These are phyloP conservation scores for Antennarius striatus DNA, from an alignment of 2,113 vertebrate genomes.

Conservation along the genomic window DNA sequence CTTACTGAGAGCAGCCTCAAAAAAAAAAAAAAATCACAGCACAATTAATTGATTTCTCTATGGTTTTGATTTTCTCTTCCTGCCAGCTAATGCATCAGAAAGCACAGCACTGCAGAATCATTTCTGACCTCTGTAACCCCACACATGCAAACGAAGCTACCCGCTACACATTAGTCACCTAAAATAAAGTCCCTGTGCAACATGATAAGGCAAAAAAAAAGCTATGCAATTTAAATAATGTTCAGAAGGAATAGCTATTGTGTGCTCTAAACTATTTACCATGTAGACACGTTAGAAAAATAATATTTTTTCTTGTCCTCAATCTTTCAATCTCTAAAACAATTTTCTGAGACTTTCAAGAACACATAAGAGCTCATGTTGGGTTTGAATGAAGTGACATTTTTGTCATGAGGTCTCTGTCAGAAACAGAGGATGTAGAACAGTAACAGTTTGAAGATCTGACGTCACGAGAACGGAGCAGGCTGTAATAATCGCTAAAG, in stretches of 20 bases:
- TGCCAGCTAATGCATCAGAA: constrained; percentile 41
- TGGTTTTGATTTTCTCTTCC: constrained; percentile 66
- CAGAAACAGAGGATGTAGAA: constrained; percentile 31
- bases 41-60: constrained; percentile 62
- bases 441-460: constrained; percentile 64
- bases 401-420: constrained; percentile 27
- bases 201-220: constrained; percentile 60
- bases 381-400: constrained; percentile 16
- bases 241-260: constrained; percentile 35
- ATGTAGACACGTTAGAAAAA: constrained; percentile 63
- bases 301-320: constrained; percentile 53
- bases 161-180: constrained; percentile 13
- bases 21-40: constrained; percentile 19
- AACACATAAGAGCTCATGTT: constrained; percentile 30
- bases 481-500: constrained; percentile 30
- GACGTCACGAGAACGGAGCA: constrained; percentile 42
- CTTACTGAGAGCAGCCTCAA: constrained; percentile 31
- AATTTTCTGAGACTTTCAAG: constrained; percentile 25
- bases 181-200: constrained; percentile 35
- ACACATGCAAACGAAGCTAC: constrained; percentile 20
- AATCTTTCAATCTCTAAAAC: constrained; percentile 49
- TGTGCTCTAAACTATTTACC: constrained; percentile 45
- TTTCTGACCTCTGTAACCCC: constrained; percentile 26
- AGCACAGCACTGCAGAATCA: constrained; percentile 33
- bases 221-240: constrained; percentile 40